Percentiles rank a stretch among this genome's conserved stretches.
Evolutionary conservation across 2,888 invertebrate species (phyloP).

Genomic region (Tridacna crocea): DNA sequence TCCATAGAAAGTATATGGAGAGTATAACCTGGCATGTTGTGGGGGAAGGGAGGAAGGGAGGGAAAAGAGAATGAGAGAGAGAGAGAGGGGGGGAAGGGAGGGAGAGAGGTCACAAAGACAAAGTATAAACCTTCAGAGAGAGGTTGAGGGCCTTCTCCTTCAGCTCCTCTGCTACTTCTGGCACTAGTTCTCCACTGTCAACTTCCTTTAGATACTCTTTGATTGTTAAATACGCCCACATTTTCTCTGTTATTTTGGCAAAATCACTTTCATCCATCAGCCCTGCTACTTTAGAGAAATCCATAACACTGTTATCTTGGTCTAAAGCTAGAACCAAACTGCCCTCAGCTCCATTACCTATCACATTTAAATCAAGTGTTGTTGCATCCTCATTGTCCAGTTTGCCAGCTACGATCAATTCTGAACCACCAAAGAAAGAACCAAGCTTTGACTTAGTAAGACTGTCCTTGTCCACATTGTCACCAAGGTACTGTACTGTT

Average conservation of each 20-base stretch:
- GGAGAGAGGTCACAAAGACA: too few relatives aligned
- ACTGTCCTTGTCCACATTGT: conserved; percentile 66
- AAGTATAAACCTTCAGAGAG: conserved; percentile 71
- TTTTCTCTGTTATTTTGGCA: conserved; percentile 66
- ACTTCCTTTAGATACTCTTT: conserved; percentile 69
- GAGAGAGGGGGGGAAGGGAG: too few relatives aligned
- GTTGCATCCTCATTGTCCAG: conserved; percentile 34
- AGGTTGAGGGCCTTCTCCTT: conserved; percentile 65
- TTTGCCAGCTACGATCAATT: conserved; percentile 67
- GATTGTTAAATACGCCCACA: conserved; percentile 78
- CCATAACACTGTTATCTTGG: conserved; percentile 1
- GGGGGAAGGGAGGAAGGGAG: too few relatives aligned
- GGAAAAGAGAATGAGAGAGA: too few relatives aligned
- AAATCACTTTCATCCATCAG: conserved; percentile 35
- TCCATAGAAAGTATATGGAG: too few relatives aligned
- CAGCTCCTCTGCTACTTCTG: conserved; percentile 47
- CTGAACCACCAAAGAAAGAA: conserved; percentile 60
- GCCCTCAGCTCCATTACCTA: conserved; percentile 44
- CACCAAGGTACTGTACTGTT: conserved; percentile 87
- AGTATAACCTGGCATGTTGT: too few relatives aligned
- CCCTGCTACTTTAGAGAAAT: conserved; percentile 14
- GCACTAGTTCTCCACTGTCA: conserved; percentile 39
- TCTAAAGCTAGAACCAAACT: conserved; percentile 27
- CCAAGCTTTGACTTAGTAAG: conserved; percentile 61
- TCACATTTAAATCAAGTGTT: conserved; percentile 41